Conservation (phyloP, 2,888 invertebrate genomes). For the Rhagonycha fulva region DNA sequence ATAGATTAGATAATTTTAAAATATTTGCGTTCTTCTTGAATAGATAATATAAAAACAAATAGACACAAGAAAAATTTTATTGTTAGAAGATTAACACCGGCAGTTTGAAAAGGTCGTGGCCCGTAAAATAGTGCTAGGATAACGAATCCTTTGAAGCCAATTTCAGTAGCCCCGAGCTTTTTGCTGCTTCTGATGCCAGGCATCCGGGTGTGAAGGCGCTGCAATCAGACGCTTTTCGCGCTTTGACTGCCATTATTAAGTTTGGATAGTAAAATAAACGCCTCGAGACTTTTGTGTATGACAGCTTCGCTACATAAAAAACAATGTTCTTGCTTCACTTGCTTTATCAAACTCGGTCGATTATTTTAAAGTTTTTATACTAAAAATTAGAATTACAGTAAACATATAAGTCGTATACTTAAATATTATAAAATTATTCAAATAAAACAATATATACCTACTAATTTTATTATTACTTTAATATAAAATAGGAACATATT, state of each 20-base stretch:
- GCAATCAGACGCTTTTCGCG: slow-evolving; percentile 40
- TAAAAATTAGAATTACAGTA: neutral
- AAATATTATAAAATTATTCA: neutral
- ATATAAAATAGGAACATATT: no score
- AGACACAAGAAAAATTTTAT: neutral
- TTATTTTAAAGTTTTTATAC: neutral
- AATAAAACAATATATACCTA: neutral
- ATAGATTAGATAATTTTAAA: neutral
- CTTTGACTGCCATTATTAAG: slow-evolving; percentile 55
- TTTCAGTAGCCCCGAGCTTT: slow-evolving; percentile 28
- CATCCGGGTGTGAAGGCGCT: slow-evolving; percentile 43
- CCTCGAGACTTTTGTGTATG: slow-evolving; percentile 46
- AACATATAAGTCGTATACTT: neutral
- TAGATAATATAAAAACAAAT: neutral
- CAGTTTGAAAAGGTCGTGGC: slow-evolving; percentile 30
- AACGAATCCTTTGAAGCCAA: slow-evolving; percentile 33
- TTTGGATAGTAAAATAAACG: slow-evolving; percentile 55
- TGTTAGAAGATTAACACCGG: slow-evolving; percentile 27
- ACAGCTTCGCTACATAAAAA: slow-evolving; percentile 38
- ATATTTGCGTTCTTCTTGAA: neutral
- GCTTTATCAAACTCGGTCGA: neutral
- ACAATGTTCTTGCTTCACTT: neutral
- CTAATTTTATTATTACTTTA: neutral
- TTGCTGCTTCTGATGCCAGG: slow-evolving; percentile 39
- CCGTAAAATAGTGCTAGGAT: slow-evolving; percentile 38